Evolutionary conservation across 2,797 vertebrate species (phyloP).

Genomic region (Jordanella pulchra): DNA sequence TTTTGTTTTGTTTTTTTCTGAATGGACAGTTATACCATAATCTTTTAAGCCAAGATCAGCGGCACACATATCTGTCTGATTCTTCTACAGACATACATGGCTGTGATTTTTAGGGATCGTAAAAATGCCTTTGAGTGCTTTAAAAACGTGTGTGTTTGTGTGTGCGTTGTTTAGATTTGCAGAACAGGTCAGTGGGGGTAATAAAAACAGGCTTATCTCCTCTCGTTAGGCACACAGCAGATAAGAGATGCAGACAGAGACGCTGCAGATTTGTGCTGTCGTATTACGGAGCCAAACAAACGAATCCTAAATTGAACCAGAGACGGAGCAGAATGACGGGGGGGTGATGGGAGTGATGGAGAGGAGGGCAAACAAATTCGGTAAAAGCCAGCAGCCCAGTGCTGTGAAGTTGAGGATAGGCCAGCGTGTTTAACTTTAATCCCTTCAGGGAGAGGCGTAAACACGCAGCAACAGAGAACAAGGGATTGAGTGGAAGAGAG

Average conservation of each 20-base stretch:
- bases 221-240: slow-evolving; percentile 65
- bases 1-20: slow-evolving; percentile 26
- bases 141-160: slow-evolving; percentile 15
- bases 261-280: slow-evolving; percentile 63
- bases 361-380: slow-evolving; percentile 37
- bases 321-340: slow-evolving; percentile 51
- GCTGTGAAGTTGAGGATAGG: slow-evolving; percentile 58
- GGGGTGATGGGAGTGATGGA: slow-evolving; percentile 44
- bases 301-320: slow-evolving; percentile 62
- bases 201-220: slow-evolving; percentile 75
- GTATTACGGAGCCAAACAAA: slow-evolving; percentile 58
- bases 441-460: slow-evolving; percentile 61
- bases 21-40: slow-evolving; percentile 36
- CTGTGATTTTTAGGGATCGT: slow-evolving; percentile 15
- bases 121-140: slow-evolving; percentile 7
- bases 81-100: slow-evolving; percentile 20
- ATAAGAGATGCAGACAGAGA: slow-evolving; percentile 67
- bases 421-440: slow-evolving; percentile 74
- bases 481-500: slow-evolving; percentile 65
- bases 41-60: slow-evolving; percentile 54
- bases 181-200: slow-evolving; percentile 62
- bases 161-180: slow-evolving; percentile 39
- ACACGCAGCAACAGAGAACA: slow-evolving; percentile 59
- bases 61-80: slow-evolving; percentile 25
- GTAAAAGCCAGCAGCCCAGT: slow-evolving; percentile 33